phyloP scores from a whole-genome alignment of 2,888 invertebrate species.

The Neoitamus cyanurus region DNA sequence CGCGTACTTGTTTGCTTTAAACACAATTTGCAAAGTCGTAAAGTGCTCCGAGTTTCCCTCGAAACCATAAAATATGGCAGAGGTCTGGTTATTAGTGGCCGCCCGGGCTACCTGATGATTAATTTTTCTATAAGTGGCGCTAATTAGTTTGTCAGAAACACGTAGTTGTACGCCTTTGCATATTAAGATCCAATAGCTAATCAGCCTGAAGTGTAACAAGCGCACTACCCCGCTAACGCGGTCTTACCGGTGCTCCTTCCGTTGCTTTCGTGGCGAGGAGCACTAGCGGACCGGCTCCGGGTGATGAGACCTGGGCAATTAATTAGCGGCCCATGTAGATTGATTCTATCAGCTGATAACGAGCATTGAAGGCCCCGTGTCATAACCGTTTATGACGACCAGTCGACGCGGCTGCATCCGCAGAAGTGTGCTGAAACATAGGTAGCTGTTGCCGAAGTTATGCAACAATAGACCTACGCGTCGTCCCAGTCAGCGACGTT shows the following conservation, averaged over 20 bases:
- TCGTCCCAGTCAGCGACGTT: neutral
- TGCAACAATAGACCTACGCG: slow-evolving; percentile 8
- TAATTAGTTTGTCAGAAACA: slow-evolving; percentile 48
- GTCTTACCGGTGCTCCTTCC: slow-evolving; percentile 8
- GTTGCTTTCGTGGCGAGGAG: neutral
- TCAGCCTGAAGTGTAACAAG: slow-evolving; percentile 39
- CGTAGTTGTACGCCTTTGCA: slow-evolving; percentile 39
- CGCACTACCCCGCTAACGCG: neutral
- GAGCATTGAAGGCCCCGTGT: neutral
- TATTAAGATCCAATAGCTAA: slow-evolving; percentile 38
- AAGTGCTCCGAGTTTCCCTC: slow-evolving; percentile 7
- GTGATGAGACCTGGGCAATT: slow-evolving; percentile 38
- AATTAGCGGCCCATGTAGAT: slow-evolving; percentile 39
- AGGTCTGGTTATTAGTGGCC: slow-evolving; percentile 33
- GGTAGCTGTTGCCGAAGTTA: neutral
- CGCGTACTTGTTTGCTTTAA: slow-evolving; percentile 11
- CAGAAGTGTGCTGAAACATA: neutral
- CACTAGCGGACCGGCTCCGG: neutral
- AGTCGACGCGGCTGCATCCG: neutral
- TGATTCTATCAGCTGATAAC: slow-evolving; percentile 6
- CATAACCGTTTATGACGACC: neutral
- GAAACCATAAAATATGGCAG: slow-evolving; percentile 30
- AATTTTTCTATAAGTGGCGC: slow-evolving; percentile 47
- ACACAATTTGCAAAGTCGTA: slow-evolving; percentile 27
- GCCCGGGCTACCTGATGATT: slow-evolving; percentile 33